Evolutionary conservation across 2,888 invertebrate species (phyloP).

Genomic region (Tortrix viridana): DNA sequence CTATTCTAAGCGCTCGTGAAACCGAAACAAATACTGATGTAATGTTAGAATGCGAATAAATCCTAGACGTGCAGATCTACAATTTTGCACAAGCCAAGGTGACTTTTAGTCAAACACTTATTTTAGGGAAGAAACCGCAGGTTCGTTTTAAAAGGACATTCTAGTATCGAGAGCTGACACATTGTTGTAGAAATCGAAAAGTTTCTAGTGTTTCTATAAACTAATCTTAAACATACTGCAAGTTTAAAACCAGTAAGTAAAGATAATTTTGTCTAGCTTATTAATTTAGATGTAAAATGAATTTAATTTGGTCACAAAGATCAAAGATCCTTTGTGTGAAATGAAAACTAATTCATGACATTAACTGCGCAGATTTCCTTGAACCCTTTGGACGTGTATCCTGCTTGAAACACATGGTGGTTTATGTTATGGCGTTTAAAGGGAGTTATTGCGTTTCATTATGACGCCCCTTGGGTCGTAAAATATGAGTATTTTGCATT

Average conservation of each 20-base stretch:
- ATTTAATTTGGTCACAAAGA: conserved; percentile 10
- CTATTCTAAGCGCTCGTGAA: not conserved
- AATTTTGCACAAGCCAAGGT: too few relatives aligned
- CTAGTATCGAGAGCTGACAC: too few relatives aligned
- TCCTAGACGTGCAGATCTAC: too few relatives aligned
- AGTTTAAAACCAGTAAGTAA: not conserved
- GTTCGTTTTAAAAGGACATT: too few relatives aligned
- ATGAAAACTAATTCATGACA: conserved; percentile 57
- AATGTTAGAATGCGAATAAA: not conserved
- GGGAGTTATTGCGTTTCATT: conserved; percentile 63
- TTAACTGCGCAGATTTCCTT: conserved; percentile 44
- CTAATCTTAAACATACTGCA: too few relatives aligned
- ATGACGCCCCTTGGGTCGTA: conserved; percentile 49
- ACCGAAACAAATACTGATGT: not conserved
- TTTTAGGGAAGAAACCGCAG: too few relatives aligned
- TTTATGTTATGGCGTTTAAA: conserved; percentile 56
- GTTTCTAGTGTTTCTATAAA: too few relatives aligned
- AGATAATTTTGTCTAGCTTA: conserved; percentile 3
- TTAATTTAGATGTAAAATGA: conserved; percentile 2
- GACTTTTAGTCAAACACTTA: too few relatives aligned
- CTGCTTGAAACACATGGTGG: conserved; percentile 55
- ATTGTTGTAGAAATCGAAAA: too few relatives aligned
- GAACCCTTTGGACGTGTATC: conserved; percentile 53
- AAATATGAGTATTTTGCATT: conserved; percentile 37
- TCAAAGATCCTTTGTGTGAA: conserved; percentile 17